Percentiles rank a stretch among this genome's conserved stretches.
Conservation (phyloP, 2,113 vertebrate genomes). For the Talpa occidentalis region DNA sequence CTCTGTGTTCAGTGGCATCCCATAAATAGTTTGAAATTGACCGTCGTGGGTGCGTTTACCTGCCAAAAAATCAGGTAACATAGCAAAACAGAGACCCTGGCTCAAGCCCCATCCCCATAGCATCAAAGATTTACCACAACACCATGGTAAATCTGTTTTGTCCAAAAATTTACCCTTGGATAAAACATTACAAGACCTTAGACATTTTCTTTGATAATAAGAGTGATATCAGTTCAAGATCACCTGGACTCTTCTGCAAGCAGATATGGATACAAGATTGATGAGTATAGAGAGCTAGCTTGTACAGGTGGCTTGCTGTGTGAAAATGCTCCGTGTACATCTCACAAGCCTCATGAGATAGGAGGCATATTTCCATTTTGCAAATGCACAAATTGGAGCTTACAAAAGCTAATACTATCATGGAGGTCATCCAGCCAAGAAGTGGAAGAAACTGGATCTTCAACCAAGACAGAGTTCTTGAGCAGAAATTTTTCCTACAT, state of each 20-base stretch:
- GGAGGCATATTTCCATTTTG: neutral
- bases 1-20: neutral
- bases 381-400: neutral
- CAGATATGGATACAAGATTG: neutral
- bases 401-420: neutral
- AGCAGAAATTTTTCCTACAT: neutral
- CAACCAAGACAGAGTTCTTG: neutral
- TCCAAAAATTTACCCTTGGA: neutral
- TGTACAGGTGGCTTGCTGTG: fast-evolving
- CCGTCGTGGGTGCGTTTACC: neutral
- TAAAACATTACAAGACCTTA: neutral
- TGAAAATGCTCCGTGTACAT: neutral
- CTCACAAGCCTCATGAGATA: neutral
- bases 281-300: neutral
- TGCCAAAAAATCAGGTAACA: neutral
- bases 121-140: neutral
- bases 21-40: neutral
- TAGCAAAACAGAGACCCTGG: neutral
- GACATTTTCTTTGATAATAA: neutral
- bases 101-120: neutral
- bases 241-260: neutral
- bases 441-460: neutral
- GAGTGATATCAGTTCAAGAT: neutral
- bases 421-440: neutral
- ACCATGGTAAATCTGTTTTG: neutral